A percentile compares a stretch with the other conserved stretches of the same genome.
Evolutionary conservation across 2,113 vertebrate genomes (phyloP).

Genomic region (Turnix velox): DNA sequence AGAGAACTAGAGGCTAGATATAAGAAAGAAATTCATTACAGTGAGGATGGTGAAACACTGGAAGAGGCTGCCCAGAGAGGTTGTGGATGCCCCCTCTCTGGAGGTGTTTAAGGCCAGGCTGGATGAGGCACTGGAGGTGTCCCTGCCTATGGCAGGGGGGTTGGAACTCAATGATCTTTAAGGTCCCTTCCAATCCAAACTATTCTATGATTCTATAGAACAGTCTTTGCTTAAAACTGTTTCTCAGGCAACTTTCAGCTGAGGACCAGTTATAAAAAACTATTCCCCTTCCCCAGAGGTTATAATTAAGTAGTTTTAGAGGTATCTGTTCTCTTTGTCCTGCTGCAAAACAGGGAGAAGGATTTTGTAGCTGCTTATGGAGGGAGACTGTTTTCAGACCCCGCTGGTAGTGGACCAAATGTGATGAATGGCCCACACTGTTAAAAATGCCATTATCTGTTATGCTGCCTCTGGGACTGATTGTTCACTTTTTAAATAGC

Average conservation of each 20-base stretch:
- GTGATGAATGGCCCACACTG: neutral
- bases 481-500: neutral
- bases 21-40: too few species aligned
- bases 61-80: too few species aligned
- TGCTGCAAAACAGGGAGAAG: neutral
- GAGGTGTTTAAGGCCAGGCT: too few species aligned
- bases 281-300: neutral
- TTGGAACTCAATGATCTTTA: too few species aligned
- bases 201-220: too few species aligned
- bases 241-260: neutral
- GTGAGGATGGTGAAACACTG: too few species aligned
- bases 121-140: too few species aligned
- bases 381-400: neutral
- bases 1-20: too few species aligned
- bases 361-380: neutral
- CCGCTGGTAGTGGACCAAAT: neutral
- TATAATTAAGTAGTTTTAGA: neutral
- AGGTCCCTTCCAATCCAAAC: too few species aligned
- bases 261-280: neutral
- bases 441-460: neutral
- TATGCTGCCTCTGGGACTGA: neutral
- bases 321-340: neutral
- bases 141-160: too few species aligned
- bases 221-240: conserved; percentile 2
- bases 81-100: too few species aligned